Evolutionary conservation across 2,113 vertebrate species (phyloP).

Genomic region (Macaca fascicularis): T2T-MFA8v1.1 NC_088377.1:31614001-31614500

Average conservation of each 20-base stretch:
- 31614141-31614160: background rate
- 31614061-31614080: background rate
- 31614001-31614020: background rate
- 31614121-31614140: background rate
- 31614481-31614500: background rate
- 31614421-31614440: background rate
- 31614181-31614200: background rate
- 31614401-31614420: background rate
- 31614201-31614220: background rate
- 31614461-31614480: conserved; percentile 4
- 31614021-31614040: background rate
- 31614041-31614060: background rate
- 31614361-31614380: background rate
- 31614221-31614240: background rate
- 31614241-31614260: background rate
- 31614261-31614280: background rate
- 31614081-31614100: background rate
- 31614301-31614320: background rate
- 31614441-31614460: background rate
- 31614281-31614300: background rate
- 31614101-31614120: background rate
- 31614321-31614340: background rate
- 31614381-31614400: background rate
- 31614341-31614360: background rate
- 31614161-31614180: background rate